Percentiles rank a stretch among this genome's conserved stretches.
phyloP scores from a whole-genome alignment of 2,888 invertebrate genomes.

The Limnephilus lunatus region DNA sequence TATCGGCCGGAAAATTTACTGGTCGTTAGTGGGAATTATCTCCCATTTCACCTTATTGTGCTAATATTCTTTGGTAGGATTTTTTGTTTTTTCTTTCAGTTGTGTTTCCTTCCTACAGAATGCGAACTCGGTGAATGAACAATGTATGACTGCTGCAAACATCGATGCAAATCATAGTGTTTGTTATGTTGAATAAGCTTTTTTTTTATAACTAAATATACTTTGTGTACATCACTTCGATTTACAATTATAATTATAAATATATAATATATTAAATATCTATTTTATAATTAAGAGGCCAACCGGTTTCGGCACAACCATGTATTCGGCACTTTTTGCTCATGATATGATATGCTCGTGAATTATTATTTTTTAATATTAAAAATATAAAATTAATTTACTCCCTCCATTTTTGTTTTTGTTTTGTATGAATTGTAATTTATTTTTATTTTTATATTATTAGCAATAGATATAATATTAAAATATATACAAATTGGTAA shows the following conservation, averaged over 20 bases:
- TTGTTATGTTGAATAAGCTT: no score
- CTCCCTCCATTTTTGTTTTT: no score
- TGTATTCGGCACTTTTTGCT: neutral
- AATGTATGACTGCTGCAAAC: no score
- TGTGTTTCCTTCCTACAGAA: neutral
- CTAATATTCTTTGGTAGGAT: neutral
- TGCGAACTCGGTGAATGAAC: neutral
- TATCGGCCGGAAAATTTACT: conserved; percentile 18
- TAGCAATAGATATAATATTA: no score
- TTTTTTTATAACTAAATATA: neutral
- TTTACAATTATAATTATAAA: neutral
- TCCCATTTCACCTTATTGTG: neutral
- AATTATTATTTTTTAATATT: neutral
- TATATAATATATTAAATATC: no score
- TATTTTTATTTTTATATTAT: no score
- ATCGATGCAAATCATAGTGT: neutral
- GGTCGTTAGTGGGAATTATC: conserved; percentile 13
- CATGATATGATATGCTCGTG: neutral
- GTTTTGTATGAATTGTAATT: no score
- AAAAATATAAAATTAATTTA: no score
- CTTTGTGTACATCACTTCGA: neutral
- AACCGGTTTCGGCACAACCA: neutral
- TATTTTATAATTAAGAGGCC: neutral
- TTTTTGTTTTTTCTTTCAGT: neutral
- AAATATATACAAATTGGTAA: no score